Evolutionary conservation across 1,140 invertebrate genomes (phyloP).

Genomic region (Papilio polytes): DNA sequence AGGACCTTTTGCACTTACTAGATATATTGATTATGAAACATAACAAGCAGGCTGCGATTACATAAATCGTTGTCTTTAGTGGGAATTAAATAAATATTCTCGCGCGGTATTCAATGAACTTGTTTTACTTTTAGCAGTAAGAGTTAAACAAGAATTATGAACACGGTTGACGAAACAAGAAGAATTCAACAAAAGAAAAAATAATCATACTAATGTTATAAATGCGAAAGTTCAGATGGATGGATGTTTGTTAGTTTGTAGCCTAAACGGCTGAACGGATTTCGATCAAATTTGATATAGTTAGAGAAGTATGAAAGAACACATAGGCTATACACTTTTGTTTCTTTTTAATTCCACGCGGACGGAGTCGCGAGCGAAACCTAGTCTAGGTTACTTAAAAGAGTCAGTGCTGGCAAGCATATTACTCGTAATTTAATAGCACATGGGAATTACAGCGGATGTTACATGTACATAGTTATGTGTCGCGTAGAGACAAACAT

Average conservation of each 20-base stretch:
- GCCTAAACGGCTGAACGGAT: no score
- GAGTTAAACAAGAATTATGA: not conserved
- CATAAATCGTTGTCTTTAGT: not conserved
- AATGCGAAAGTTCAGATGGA: no score
- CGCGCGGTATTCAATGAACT: not conserved
- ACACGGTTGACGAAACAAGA: not conserved
- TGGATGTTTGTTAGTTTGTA: no score
- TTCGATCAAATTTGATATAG: no score
- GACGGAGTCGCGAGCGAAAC: no score
- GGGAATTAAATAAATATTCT: not conserved
- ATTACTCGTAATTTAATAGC: not conserved
- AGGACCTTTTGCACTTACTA: not conserved
- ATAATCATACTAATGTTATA: no score
- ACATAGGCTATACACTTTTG: no score
- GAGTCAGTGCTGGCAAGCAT: not conserved
- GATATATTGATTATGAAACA: conserved; percentile 15
- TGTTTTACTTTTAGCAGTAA: not conserved
- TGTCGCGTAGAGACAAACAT: not conserved
- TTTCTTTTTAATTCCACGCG: no score
- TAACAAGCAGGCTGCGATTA: conserved; percentile 1
- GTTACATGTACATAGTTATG: no score
- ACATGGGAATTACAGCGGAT: not conserved
- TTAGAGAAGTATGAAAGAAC: no score
- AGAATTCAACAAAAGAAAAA: not conserved
- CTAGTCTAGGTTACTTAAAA: not conserved